These are phyloP conservation scores for Stenoptilia bipunctidactyla DNA, from an alignment of 2,888 invertebrate species.

Conservation along the genomic window DNA sequence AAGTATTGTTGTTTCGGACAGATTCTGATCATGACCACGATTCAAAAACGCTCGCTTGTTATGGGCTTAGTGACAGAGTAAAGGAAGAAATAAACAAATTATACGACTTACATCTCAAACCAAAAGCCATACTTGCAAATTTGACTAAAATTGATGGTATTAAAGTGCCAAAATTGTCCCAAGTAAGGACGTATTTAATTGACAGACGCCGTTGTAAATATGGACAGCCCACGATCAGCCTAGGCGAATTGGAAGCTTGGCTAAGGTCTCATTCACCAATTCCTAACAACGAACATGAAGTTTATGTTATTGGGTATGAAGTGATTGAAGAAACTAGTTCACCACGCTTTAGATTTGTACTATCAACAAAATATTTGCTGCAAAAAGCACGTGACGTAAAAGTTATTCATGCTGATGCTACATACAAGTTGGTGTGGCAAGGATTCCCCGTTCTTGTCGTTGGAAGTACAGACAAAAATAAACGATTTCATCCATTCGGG, in stretches of 20 bases:
- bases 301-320: slow-evolving; percentile 11
- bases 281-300: slow-evolving; percentile 13
- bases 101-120: slow-evolving; percentile 10
- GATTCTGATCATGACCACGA: slow-evolving; percentile 10
- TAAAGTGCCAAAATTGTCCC: slow-evolving; percentile 7
- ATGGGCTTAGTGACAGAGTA: slow-evolving; percentile 10
- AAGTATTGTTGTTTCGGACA: slow-evolving; percentile 1
- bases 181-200: slow-evolving; percentile 10
- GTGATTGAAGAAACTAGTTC: slow-evolving; percentile 11
- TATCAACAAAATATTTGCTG: slow-evolving; percentile 10
- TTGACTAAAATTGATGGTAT: slow-evolving; percentile 9
- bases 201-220: slow-evolving; percentile 7
- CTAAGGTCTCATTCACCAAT: slow-evolving; percentile 10
- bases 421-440: too few relatives aligned
- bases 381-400: too few relatives aligned
- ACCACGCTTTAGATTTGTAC: slow-evolving; percentile 7
- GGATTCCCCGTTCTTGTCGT: too few relatives aligned
- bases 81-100: slow-evolving; percentile 12
- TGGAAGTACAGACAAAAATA: too few relatives aligned
- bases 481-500: too few relatives aligned
- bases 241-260: slow-evolving; percentile 13
- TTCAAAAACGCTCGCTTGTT: slow-evolving; percentile 9
- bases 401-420: too few relatives aligned
- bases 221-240: slow-evolving; percentile 9
- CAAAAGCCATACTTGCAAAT: slow-evolving; percentile 9